These are phyloP conservation scores for Poecile montanus DNA, from an alignment of 2,797 vertebrate species.

Conservation along the genomic window DNA sequence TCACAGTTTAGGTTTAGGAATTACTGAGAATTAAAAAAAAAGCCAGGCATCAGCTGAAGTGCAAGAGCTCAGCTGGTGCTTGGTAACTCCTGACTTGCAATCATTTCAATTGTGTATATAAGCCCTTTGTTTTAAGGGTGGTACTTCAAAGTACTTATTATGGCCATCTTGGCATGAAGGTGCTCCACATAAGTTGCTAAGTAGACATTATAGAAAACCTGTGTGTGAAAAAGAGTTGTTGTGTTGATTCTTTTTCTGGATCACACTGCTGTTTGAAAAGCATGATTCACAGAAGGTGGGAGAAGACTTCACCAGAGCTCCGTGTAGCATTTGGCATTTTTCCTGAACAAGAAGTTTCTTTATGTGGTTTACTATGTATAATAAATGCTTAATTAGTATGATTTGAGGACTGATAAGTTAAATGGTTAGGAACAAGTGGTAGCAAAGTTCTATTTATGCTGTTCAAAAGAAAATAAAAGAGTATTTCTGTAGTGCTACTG, in stretches of 20 bases:
- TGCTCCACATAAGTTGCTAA: slow-evolving; percentile 25
- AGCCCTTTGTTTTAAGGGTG: slow-evolving; percentile 44
- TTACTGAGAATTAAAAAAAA: not conserved
- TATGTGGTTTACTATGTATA: slow-evolving; percentile 53
- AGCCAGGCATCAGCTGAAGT: not conserved
- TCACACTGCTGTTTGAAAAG: not conserved
- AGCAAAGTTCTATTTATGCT: slow-evolving; percentile 47
- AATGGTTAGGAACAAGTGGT: slow-evolving; percentile 43
- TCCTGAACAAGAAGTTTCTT: slow-evolving; percentile 48
- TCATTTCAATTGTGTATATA: slow-evolving; percentile 21
- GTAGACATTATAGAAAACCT: slow-evolving; percentile 13
- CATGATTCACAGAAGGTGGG: slow-evolving; percentile 29
- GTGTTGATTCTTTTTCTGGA: slow-evolving; percentile 19
- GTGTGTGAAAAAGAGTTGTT: slow-evolving; percentile 35
- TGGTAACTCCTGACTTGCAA: not conserved
- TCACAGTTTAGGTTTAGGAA: not conserved
- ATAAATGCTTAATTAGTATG: slow-evolving; percentile 59
- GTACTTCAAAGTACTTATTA: slow-evolving; percentile 48
- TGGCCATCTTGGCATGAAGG: slow-evolving; percentile 43
- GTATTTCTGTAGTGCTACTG: not conserved
- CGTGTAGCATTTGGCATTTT: slow-evolving; percentile 62
- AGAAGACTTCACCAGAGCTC: not conserved
- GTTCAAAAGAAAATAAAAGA: slow-evolving; percentile 12
- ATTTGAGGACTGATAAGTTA: slow-evolving; percentile 65
- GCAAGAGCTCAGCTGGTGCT: not conserved